Base-by-base conservation (phyloP, 2,888 invertebrate genomes). In the Geophilus truncorum region DNA sequence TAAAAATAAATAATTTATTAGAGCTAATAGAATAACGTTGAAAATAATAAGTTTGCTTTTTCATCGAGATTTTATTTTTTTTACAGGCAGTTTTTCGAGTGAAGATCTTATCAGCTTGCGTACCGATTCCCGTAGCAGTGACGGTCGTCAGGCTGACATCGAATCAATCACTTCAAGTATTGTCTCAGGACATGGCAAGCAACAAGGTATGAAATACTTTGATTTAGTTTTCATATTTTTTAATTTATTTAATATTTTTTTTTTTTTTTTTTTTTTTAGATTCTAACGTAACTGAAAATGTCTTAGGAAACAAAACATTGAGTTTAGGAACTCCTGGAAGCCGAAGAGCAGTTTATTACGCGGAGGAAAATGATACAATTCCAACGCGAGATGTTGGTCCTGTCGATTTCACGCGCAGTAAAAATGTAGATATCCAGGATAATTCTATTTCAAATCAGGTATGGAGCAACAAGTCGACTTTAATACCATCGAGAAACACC, bases 31-130 rank as follows among this genome's bases (percentile, higher is more conserved):
- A 40, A 34, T 34, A 34, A 34, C 9, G 9, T 7, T 34, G 9
- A 34, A 9, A 34, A 34, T 34, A 34, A 34, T 34, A 34, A 34
- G n/a, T n/a, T n/a, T n/a, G n/a, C n/a, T n/a, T n/a, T n/a, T n/a
- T n/a, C n/a, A n/a, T n/a, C n/a, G n/a, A n/a, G 40, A 0, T 62
- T 1, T 21, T 62, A 10, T 62, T 62, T 23, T 9, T 18, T 40
- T 79, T 79, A 1, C 32, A 79, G 79, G 79, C 25, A 79, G 79
- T 79, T 79, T 51, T 57, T 79, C 79, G 28, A 79, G 79, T 45
- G 79, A 79, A 21, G 79, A 79, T 79, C 40, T 79, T 79, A 51
- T 57, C 28, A 79, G 79, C 51, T 34, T 79, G 28, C 79, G 57
- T 25, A 36, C 79, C 9, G 79, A 79, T 10, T 79, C 79, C 51